Base-by-base conservation (phyloP, 2,113 vertebrate genomes). In the Ariopsis seemanni region DNA sequence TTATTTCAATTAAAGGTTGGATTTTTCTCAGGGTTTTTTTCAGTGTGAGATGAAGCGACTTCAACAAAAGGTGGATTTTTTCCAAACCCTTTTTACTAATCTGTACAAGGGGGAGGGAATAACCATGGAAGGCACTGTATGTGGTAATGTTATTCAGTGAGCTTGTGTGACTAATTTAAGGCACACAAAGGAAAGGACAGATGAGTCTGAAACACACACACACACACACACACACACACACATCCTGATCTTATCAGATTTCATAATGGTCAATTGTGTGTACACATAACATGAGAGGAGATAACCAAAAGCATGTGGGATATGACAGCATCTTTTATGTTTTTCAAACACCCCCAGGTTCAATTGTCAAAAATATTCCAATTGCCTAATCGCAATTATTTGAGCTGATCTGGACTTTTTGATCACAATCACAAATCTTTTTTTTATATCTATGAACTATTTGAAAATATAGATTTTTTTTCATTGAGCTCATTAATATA, bases 291-390 rank as follows among this genome's bases (percentile, higher is more conserved):
- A 83, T 5, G 6, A n/a, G 57, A 20, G 8, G 7, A 60, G 84
- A 85, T 50, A 55, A 71, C 50, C 65, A 84, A 58, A 15, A 58
- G 65, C 65, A 58, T 82, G 6, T 80, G 85, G 34, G 72, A 25
- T 20, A 75, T 4, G 14, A 72, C 30, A 71, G 14, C 34, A 27
- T 17, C 14, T 34, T 69, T 69, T 14, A 4, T 71, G 27, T 30
- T 27, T 69, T 25, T 63, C 20, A 6, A 60, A 60, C 18, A 60
- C 22, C n/a, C 7, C 62, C 9, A 63, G 62, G 67, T 72, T 48
- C 9, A 74, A 4, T 20, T 48, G 18, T 74, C 71, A 74, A 74
- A 74, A 74, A 17, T 71, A 71, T 34, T 34, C 5, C 4, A 6
- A 6, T 15, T 15, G 27, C 12, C 1, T 71, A 15, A 34, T 34